Base-by-base conservation (phyloP, 2,888 invertebrate genomes). In the Mystacides longicornis region DNA sequence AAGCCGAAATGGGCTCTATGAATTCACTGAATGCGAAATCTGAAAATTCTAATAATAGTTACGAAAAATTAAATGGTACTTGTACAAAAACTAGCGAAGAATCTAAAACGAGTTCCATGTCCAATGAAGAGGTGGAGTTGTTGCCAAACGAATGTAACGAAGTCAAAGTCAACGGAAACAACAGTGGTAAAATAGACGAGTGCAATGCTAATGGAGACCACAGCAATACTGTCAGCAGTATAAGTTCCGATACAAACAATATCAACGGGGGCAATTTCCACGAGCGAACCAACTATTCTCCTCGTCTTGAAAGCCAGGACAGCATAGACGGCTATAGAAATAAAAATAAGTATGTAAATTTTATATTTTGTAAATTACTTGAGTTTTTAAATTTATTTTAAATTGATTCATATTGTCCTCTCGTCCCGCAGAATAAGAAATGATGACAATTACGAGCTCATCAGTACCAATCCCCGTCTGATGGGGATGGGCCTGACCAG, bases 381-480 rank as follows among this genome's bases (percentile, higher is more conserved):
- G n/a, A n/a, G n/a, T n/a, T n/a, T n/a, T n/a, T n/a, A n/a, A n/a
- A n/a, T n/a, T n/a, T n/a, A n/a, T n/a, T n/a, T n/a, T n/a, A n/a
- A n/a, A n/a, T n/a, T n/a, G n/a, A n/a, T n/a, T n/a, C n/a, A n/a
- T n/a, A n/a, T n/a, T n/a, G n/a, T n/a, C n/a, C n/a, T n/a, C n/a
- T n/a, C n/a, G n/a, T 22, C 20, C 66, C 64, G 1, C 67, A 77
- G 77, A 62, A 73, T 69, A 31, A 76, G 76, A 55, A 69, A 74
- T 5, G 77, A 69, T 0, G 77, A 77, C 49, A 77, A 77, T 62
- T 77, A 74, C 60, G 77, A 76, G 49, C 62, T 77, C 48, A 75
- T 58, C 11, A 52, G 56, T 19, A 48, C 52, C n/a, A 47, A 47
- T 31, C 42, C 45, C 20, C 53, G 57, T 7, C 37, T 37, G n/a